Base-by-base conservation (phyloP, 2,797 vertebrate genomes). In the Sus cebifrons region DNA sequence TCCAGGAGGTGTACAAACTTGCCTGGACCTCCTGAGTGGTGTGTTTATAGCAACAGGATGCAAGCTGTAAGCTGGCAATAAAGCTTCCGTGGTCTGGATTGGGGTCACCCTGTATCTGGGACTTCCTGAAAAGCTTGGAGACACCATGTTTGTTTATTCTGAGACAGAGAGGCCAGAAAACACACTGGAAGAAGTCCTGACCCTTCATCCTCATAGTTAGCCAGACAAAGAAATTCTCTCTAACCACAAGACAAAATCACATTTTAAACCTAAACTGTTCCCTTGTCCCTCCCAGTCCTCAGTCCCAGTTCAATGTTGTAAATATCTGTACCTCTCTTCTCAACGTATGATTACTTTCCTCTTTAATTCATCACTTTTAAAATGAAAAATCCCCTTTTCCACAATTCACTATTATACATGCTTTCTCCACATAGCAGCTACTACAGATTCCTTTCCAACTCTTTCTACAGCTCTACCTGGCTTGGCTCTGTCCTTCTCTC, bases 31-130 rank as follows among this genome's bases (percentile, higher is more conserved):
- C 91, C 84, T 7, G n/a, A 44, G 71, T 13, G 1, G 2, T 21
- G 23, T 94, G 95, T 96, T 95, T 85, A 86, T 94, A 95, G 94
- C 88, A 95, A 96, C 94, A 17, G 77, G 75, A 32, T n/a, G 58
- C 23, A 6, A 23, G 23, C 9, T 18, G 21, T 4, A 16, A 62
- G 44, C 18, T 79, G 91, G 52, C 88, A 58, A 3, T 4, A 20
- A 75, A 54, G 23, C 15, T n/a, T 71, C 87, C 90, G 92, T 40
- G 95, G 62, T 74, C 71, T 85, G 87, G 68, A 79, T 52, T 0
- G 0, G 40, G 40, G 32, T 87, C 81, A 56, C 18, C 27, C 92
- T 95, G 73, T 85, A 68, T 65, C 60, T 58, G 58, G 60, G 89
- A 86, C 85, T 36, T 67, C 86, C 77, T 21, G 92, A 81, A 65